Evolutionary conservation across 2,888 invertebrate genomes (phyloP).

Genomic region (Neria commutata): DNA sequence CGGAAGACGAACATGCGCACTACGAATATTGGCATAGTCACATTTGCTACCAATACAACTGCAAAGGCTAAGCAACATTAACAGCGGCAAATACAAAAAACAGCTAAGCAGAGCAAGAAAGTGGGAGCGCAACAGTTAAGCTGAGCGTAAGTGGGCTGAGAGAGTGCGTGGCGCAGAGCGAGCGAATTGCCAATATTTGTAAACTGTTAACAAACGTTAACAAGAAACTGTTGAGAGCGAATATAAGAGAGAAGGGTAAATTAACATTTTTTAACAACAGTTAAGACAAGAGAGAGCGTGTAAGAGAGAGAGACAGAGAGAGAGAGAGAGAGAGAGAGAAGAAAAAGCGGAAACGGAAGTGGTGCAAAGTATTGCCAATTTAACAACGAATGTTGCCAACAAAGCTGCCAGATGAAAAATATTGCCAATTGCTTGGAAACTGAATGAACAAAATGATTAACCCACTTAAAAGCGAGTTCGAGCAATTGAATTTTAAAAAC

Average conservation of each 20-base stretch:
- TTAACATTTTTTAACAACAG: constrained; percentile 27
- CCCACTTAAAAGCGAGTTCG: no score
- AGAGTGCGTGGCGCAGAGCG: not conserved
- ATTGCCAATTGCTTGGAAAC: no score
- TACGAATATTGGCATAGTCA: constrained; percentile 38
- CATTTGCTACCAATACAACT: constrained; percentile 21
- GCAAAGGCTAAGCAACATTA: constrained; percentile 22
- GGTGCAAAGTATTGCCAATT: no score
- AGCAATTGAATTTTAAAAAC: no score
- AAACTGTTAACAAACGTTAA: constrained; percentile 22
- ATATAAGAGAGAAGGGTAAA: not conserved
- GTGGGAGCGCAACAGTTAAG: not conserved
- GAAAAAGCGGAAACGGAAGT: not conserved
- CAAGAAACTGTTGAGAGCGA: not conserved
- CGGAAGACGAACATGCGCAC: constrained; percentile 53
- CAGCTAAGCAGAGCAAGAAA: constrained; percentile 16
- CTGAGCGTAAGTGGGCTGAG: not conserved
- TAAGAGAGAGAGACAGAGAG: constrained; percentile 9
- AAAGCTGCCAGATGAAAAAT: no score
- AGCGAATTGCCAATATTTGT: not conserved
- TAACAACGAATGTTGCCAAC: no score
- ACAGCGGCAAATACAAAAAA: constrained; percentile 13
- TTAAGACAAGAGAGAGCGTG: constrained; percentile 18
- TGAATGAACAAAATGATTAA: no score
- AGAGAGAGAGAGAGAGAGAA: not conserved